Evolutionary conservation across 1,140 invertebrate species (phyloP).

Genomic region (Pectinophora gossypiella): DNA sequence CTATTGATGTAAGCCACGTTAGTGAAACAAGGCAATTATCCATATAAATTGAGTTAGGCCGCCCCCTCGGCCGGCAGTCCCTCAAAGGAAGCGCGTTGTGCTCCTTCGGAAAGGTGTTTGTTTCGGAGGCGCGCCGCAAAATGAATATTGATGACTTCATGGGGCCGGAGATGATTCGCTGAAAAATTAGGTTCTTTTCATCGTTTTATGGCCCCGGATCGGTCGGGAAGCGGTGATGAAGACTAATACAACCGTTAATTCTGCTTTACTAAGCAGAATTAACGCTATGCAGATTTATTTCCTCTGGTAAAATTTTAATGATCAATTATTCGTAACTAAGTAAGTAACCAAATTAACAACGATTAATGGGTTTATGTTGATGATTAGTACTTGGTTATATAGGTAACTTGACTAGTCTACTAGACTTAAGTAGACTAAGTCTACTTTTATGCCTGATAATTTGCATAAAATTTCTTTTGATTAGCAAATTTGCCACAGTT

Average conservation of each 20-base stretch:
- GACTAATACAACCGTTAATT: slow-evolving; percentile 70
- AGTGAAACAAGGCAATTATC: slow-evolving; percentile 68
- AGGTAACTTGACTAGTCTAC: no score
- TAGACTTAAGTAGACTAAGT: no score
- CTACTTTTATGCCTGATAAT: no score
- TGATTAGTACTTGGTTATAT: no score
- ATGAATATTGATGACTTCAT: slow-evolving; percentile 74
- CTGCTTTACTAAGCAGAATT: no score
- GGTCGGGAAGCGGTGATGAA: slow-evolving; percentile 54
- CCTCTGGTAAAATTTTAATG: slow-evolving; percentile 10
- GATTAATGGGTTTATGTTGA: no score
- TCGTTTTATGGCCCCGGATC: slow-evolving; percentile 60
- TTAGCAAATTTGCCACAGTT: no score
- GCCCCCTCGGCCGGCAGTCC: slow-evolving; percentile 39
- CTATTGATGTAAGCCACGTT: slow-evolving; percentile 27
- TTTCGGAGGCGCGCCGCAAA: slow-evolving; percentile 67
- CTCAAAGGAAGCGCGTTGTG: slow-evolving; percentile 58
- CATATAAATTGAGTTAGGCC: slow-evolving; percentile 68
- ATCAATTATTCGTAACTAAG: no score
- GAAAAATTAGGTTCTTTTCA: slow-evolving; percentile 71
- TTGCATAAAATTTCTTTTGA: no score
- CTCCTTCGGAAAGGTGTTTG: slow-evolving; percentile 66
- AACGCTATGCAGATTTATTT: slow-evolving; percentile 52
- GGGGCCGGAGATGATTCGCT: slow-evolving; percentile 70
- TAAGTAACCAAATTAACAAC: no score